A percentile compares a stretch with the other conserved stretches of the same genome.
These are phyloP conservation scores for Tonatia bakeri DNA, from an alignment of 2,113 vertebrate species.

Conservation along the genomic window DNA sequence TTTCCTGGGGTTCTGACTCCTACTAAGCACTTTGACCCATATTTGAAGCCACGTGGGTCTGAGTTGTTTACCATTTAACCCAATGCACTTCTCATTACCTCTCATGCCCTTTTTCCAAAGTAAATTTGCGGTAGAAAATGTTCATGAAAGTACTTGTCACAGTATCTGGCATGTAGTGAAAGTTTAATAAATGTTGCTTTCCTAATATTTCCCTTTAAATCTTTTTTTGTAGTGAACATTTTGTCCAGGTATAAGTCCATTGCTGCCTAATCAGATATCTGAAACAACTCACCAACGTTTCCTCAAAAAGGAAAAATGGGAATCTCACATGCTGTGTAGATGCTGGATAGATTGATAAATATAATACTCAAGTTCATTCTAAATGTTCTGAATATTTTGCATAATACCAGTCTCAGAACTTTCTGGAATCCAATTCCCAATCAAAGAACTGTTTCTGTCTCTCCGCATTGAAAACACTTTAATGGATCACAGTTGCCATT, in stretches of 20 bases:
- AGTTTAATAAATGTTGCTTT: neutral
- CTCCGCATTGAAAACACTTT: neutral
- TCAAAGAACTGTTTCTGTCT: neutral
- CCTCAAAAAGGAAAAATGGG: neutral
- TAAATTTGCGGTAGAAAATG: neutral
- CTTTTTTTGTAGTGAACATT: neutral
- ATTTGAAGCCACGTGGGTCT: neutral
- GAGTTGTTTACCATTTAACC: neutral
- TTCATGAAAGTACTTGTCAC: neutral
- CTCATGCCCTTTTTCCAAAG: neutral
- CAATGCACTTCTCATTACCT: neutral
- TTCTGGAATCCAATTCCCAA: neutral
- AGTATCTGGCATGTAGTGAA: neutral
- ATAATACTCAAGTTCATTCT: neutral
- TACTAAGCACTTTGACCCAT: neutral
- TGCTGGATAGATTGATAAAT: neutral
- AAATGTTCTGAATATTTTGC: neutral
- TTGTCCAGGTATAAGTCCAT: neutral
- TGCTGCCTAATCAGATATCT: neutral
- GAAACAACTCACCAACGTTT: neutral
- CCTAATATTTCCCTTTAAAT: neutral
- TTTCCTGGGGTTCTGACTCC: neutral
- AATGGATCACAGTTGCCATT: neutral
- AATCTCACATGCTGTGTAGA: neutral
- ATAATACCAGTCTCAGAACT: neutral